A percentile compares a stretch with the other conserved stretches of the same genome.
These are phyloP conservation scores for Gnatocerus cornutus DNA, from an alignment of 2,888 invertebrate species.

Conservation along the genomic window DNA sequence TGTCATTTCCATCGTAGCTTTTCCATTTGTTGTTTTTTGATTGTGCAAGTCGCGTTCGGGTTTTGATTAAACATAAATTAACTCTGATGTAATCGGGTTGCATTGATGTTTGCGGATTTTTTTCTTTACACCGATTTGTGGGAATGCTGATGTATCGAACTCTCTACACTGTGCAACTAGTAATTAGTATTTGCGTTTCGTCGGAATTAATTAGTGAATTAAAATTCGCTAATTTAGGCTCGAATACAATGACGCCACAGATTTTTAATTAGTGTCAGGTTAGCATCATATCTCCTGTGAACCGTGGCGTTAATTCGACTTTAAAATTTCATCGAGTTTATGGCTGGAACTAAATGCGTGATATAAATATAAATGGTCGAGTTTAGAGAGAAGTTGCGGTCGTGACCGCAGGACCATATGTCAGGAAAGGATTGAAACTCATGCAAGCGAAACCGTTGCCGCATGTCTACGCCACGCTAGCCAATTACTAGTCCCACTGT, in stretches of 20 bases:
- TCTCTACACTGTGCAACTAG: slow-evolving; percentile 1
- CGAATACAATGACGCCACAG: slow-evolving; percentile 6
- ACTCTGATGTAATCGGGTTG: slow-evolving; percentile 14
- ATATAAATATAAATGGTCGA: slow-evolving; percentile 40
- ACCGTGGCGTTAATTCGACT: slow-evolving; percentile 25
- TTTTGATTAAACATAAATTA: slow-evolving; percentile 36
- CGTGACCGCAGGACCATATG: slow-evolving; percentile 40
- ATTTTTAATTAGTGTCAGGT: slow-evolving; percentile 20
- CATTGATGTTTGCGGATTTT: slow-evolving; percentile 25
- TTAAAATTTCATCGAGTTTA: slow-evolving; percentile 35
- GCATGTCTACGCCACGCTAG: slow-evolving; percentile 38
- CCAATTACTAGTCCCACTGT: slow-evolving; percentile 35
- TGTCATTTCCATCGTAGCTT: slow-evolving; percentile 38
- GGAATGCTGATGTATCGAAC: slow-evolving; percentile 21
- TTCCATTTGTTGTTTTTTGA: not conserved
- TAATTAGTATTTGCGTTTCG: slow-evolving; percentile 33
- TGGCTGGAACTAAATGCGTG: slow-evolving; percentile 24
- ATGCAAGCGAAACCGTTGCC: slow-evolving; percentile 35
- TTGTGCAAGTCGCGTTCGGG: not conserved
- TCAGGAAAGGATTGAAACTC: slow-evolving; percentile 40
- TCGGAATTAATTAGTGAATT: slow-evolving; percentile 29
- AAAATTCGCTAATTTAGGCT: slow-evolving; percentile 16
- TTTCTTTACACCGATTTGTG: slow-evolving; percentile 26
- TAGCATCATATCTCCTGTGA: not conserved
- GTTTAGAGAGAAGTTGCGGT: slow-evolving; percentile 42